Base-by-base conservation (phyloP, 2,888 invertebrate genomes). In the Lagria hirta region DNA sequence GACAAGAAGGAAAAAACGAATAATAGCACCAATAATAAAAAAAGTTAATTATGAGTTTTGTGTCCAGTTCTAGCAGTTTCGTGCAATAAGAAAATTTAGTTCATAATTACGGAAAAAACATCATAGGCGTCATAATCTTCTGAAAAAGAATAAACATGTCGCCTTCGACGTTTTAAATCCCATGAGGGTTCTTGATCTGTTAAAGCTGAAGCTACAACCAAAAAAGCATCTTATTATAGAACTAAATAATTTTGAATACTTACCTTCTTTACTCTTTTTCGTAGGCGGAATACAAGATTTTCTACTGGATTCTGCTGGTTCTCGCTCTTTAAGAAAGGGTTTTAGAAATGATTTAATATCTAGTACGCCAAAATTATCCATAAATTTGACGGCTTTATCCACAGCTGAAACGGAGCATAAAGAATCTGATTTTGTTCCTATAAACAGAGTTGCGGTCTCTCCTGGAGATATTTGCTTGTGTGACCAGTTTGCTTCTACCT, bases 361-460 rank as follows among this genome's bases (percentile, higher is more conserved):
- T 10, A 64, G 38, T 29, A 45, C 41, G 28, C 55, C 52, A 8
- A 46, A 47, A 30, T 44, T 43, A 10, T 53, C 48, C 28, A 77
- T 55, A 47, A 78, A 75, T 22, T 69, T 70, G 0, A 76, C 73
- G 38, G 80, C 76, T 55, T 77, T 77, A 62, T 82, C 82, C 1
- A 79, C 72, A 1, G 77, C 75, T 1, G 79, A 75, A 11, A 81
- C 57, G 5, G 79, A 77, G 57, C 82, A 82, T 1, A 81, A 57
- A 0, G 81, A 81, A 43, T 72, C 70, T 0, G 78, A 72, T 0
- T 73, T 69, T 1, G 80, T 75, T 51, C 71, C 70, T 4, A 82
- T 63, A 18, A 70, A 70, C 17, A 80, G 63, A 4, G 69, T 69
- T 2, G 76, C 73, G 11, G 64, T 57, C 6, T 71, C 69, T 5